Base-by-base conservation (phyloP, 2,113 vertebrate genomes). In the Scomber colias region DNA sequence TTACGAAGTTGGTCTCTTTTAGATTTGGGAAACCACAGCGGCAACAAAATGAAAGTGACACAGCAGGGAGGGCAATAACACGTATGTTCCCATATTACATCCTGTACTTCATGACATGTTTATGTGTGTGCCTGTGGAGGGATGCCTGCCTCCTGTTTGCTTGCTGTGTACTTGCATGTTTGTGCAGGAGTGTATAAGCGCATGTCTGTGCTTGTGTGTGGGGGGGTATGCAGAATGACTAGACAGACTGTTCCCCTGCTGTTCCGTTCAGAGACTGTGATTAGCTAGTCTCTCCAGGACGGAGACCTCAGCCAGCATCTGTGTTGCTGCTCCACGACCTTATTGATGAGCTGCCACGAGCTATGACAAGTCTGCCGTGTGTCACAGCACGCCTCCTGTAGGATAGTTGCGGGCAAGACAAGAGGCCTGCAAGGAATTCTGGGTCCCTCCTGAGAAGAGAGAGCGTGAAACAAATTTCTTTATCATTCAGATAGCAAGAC, bases 231-330 rank as follows among this genome's bases (percentile, higher is more conserved):
- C 70, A 85, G 78, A 85, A 45, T 15, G 49, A 63, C 65, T 30
- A 67, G 77, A 78, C 88, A 87, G 85, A 75, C 82, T 71, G 80
- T 61, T 59, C 66, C 59, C 82, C 77, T 30, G 64, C 79, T 77
- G 83, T 75, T 87, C 55, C 81, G 85, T 71, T 66, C 88, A 63
- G 90, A 90, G 91, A 69, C 82, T 15, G 61, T 81, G 91, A 92
- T 93, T 91, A 90, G 84, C 82, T 79, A 2, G 57, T 88, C 89
- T 89, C 89, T 68, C 84, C 88, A 82, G 84, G 90, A 92, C 90
- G 3, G 74, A 89, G 85, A 81, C 89, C 89, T 87, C 75, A 68
- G 79, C 73, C 73, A 71, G 88, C 75, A 81, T 78, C 83, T 87
- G 81, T 71, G 66, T n/a, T 56, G 78, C 70, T 46, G 83, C 71